phyloP scores from a whole-genome alignment of 2,797 vertebrate species.

The Sebastes kiyomatsui region DNA sequence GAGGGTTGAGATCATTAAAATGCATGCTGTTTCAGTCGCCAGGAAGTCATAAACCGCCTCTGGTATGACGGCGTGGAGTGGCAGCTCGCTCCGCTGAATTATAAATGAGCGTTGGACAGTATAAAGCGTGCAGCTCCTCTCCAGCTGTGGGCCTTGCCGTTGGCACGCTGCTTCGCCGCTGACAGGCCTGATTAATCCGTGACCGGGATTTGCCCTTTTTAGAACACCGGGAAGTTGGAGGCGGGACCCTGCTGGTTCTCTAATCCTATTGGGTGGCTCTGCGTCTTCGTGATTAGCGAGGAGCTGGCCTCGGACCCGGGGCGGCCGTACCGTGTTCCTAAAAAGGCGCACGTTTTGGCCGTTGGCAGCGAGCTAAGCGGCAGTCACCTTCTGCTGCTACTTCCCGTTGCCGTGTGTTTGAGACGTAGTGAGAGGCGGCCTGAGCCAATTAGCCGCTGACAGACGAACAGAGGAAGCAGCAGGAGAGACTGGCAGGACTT shows the following conservation, averaged over 20 bases:
- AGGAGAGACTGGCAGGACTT: conserved; percentile 1
- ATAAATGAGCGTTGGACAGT: neutral
- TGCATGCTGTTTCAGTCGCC: conserved; percentile 50
- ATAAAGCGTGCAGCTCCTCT: neutral
- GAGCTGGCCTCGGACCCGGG: neutral
- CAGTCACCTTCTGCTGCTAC: conserved; percentile 9
- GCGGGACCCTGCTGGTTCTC: conserved; percentile 4
- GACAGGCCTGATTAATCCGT: conserved; percentile 39
- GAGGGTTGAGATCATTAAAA: neutral
- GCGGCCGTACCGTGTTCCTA: neutral
- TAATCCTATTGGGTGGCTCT: conserved; percentile 49
- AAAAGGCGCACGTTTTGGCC: neutral
- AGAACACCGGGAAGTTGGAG: conserved; percentile 18
- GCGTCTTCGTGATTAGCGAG: neutral
- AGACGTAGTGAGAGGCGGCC: neutral
- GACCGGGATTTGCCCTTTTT: conserved; percentile 42
- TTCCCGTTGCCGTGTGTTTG: neutral
- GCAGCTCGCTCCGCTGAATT: neutral
- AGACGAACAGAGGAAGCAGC: neutral
- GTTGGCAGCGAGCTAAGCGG: conserved; percentile 8
- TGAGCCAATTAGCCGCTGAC: conserved; percentile 42
- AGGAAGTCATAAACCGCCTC: conserved; percentile 1
- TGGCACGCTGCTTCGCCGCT: neutral
- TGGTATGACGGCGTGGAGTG: neutral
- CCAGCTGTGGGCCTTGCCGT: conserved; percentile 6